Conservation (phyloP, 2,888 invertebrate genomes). For the Ophion slaviceki region DNA sequence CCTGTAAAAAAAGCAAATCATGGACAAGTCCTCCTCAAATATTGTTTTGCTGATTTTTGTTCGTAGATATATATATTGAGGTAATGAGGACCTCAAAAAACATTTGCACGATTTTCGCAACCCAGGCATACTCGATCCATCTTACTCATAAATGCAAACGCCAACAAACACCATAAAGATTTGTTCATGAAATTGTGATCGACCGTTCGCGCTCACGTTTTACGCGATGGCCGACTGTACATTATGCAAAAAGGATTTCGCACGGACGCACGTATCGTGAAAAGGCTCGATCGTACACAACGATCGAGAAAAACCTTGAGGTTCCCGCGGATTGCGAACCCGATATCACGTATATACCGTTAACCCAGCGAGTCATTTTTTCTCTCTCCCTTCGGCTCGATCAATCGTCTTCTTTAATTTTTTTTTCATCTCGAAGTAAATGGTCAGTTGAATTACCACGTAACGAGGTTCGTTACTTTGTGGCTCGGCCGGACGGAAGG, state of each 20-base stretch:
- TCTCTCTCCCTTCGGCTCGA: neutral
- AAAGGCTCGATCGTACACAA: constrained; percentile 21
- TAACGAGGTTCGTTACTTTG: constrained; percentile 70
- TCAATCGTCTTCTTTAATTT: neutral
- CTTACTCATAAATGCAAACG: neutral
- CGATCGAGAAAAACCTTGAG: constrained; percentile 58
- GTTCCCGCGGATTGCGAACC: constrained; percentile 49
- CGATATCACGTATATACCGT: constrained; percentile 58
- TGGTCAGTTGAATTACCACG: constrained; percentile 66
- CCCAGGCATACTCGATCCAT: neutral
- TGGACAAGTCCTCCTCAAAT: too few species aligned
- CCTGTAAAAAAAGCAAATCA: too few species aligned
- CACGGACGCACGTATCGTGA: constrained; percentile 31
- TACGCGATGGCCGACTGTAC: constrained; percentile 30
- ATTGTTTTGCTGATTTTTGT: too few species aligned
- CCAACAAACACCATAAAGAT: neutral
- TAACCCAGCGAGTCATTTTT: constrained; percentile 56
- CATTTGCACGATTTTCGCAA: neutral
- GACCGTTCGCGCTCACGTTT: constrained; percentile 14
- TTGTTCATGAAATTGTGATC: neutral
- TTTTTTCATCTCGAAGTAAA: constrained; percentile 44
- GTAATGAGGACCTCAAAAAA: neutral
- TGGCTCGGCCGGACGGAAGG: constrained; percentile 37
- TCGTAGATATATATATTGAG: too few species aligned
- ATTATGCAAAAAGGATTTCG: constrained; percentile 42